A percentile compares a stretch with the other conserved stretches of the same genome.
phyloP scores from a whole-genome alignment of 2,888 invertebrate genomes.

The Rhogogaster chlorosoma region DNA sequence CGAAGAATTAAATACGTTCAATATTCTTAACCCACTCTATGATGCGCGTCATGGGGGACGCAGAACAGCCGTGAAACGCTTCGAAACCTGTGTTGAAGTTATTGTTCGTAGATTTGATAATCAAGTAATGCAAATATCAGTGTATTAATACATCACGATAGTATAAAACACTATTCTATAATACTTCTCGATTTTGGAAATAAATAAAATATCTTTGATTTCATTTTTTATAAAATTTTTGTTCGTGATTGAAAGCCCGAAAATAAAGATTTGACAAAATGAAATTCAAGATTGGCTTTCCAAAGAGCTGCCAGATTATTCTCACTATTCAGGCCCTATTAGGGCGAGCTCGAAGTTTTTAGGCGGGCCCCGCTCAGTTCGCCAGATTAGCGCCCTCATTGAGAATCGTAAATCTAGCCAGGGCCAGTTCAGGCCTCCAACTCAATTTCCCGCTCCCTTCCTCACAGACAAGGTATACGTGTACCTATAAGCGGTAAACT shows the following conservation, averaged over 20 bases:
- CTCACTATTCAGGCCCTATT: slow-evolving; percentile 9
- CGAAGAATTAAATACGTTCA: background rate
- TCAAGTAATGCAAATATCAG: background rate
- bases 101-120: background rate
- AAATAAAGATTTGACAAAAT: slow-evolving; percentile 1
- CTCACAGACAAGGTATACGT: background rate
- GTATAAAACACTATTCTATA: no score
- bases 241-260: background rate
- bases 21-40: slow-evolving; percentile 8
- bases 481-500: background rate
- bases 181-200: no score
- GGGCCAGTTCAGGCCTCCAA: background rate
- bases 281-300: slow-evolving; percentile 2
- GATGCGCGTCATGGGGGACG: slow-evolving; percentile 21
- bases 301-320: background rate
- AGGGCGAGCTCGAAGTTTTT: slow-evolving; percentile 19
- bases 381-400: slow-evolving; percentile 23
- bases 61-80: slow-evolving; percentile 19
- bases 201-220: slow-evolving; percentile 5
- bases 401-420: slow-evolving; percentile 23
- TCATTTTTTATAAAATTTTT: slow-evolving; percentile 13
- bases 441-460: slow-evolving; percentile 1
- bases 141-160: no score
- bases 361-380: slow-evolving; percentile 24
- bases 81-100: background rate